Base-by-base conservation (phyloP, 2,888 invertebrate species). In the Coecobrya sp. region DNA sequence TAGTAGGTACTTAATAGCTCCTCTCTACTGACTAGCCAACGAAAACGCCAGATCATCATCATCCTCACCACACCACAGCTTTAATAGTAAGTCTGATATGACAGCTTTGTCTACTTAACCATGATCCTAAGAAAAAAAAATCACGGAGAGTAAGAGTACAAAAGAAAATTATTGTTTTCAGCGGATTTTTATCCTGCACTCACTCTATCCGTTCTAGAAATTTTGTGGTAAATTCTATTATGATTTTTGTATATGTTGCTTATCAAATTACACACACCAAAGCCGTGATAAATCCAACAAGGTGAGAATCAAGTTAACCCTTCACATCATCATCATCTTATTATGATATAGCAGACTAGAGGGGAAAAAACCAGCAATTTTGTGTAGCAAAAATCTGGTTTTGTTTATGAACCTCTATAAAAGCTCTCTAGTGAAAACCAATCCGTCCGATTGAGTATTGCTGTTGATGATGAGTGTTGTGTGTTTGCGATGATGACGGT, bases 241-340 rank as follows among this genome's bases (percentile, higher is more conserved):
- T 25, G 19, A n/a, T 45, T 8, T 76, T 49, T 7, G 16, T 68
- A 68, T 73, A 42, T 73, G n/a, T 42, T n/a, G 13, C 42, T 73
- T 42, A 68, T 25, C 13, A 27, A 73, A 19, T 19, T 79, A 11
- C 11, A 42, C 55, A 62, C 4, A 84, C 49, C 5, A 49, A 5
- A 52, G 5, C 52, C 42, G 25, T n/a, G 22, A 49, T 36, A 86
- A 73, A 73, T 52, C 52, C 65, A 84, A 91, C 91, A 91, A 91
- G 86, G 86, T 86, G 91, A 79, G 91, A 86, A 91, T 65, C 91
- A 86, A 79, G 86, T 90, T 90, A 86, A 90, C 76, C 90, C 65
- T 90, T 86, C 49, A 27, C 22, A 52, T 42, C 73, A 30, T 86
- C 86, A 73, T 86, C 86, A 76, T 90, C 85, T 76, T 79, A 45